Evolutionary conservation across 2,113 vertebrate genomes (phyloP).

Genomic region (Barbus barbus): DNA sequence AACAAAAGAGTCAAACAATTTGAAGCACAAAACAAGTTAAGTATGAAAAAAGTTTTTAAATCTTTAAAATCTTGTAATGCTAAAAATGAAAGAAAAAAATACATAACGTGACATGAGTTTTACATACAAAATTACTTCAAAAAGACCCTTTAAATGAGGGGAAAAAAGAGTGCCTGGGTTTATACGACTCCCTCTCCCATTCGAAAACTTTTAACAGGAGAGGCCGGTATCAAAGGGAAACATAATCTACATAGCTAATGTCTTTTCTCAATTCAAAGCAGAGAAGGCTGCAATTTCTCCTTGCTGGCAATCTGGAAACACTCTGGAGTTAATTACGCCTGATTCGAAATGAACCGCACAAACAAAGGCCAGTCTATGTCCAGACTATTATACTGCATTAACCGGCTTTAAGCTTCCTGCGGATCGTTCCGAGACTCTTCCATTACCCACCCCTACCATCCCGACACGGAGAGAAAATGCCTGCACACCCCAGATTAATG

Average conservation of each 20-base stretch:
- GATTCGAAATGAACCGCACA: conserved; percentile 99
- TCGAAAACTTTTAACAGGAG: conserved; percentile 80
- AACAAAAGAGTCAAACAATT: conserved; percentile 19
- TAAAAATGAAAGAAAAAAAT: background rate
- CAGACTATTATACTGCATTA: conserved; percentile 98
- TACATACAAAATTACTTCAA: background rate
- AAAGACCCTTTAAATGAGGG: background rate
- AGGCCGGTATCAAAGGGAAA: conserved; percentile 92
- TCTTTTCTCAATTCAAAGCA: conserved; percentile 95
- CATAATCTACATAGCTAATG: conserved; percentile 99
- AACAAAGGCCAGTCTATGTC: conserved; percentile 99
- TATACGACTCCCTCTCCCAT: conserved; percentile 67
- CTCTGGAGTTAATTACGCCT: conserved; percentile 99
- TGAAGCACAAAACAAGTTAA: background rate
- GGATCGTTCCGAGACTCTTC: conserved; percentile 88
- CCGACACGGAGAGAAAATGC: conserved; percentile 86
- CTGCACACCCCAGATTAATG: conserved; percentile 92
- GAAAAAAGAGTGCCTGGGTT: conserved; percentile 49
- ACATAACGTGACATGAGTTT: background rate
- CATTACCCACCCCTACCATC: conserved; percentile 85
- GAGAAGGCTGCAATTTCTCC: conserved; percentile 97
- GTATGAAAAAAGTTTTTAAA: background rate
- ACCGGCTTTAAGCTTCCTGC: conserved; percentile 92
- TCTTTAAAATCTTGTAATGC: background rate
- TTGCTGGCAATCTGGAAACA: conserved; percentile 99